These are phyloP conservation scores for Drosophila bipectinata DNA, from an alignment of 1,140 invertebrate species.

Conservation along the genomic window DNA sequence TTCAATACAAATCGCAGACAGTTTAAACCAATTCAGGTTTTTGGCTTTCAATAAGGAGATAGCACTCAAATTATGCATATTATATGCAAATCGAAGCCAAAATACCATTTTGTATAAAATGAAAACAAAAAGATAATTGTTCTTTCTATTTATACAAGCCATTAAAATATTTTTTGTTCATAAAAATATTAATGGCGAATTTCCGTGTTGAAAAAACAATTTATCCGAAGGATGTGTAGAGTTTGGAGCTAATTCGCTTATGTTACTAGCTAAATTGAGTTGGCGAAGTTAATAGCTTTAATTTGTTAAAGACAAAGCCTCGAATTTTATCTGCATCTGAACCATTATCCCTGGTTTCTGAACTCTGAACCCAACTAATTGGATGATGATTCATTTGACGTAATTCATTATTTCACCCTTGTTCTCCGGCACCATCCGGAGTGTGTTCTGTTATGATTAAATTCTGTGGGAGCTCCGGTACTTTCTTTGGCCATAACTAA, in stretches of 20 bases:
- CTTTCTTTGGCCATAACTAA: constrained; percentile 9
- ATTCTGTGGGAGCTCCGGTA: not conserved
- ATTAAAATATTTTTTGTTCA: not conserved
- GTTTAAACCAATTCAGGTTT: constrained; percentile 1
- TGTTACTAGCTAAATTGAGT: not conserved
- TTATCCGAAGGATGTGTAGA: not conserved
- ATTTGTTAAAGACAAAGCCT: not conserved
- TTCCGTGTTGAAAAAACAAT: not conserved
- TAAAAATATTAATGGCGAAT: not conserved
- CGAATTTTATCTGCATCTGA: not conserved
- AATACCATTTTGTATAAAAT: not conserved
- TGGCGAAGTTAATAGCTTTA: constrained; percentile 10
- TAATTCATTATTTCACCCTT: constrained; percentile 23
- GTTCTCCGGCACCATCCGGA: not conserved
- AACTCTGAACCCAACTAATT: constrained; percentile 19
- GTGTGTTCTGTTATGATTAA: constrained; percentile 27
- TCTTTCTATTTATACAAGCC: not conserved
- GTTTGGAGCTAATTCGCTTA: not conserved
- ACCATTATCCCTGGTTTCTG: not conserved
- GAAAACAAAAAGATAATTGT: not conserved
- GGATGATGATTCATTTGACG: constrained; percentile 38
- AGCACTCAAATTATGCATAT: not conserved
- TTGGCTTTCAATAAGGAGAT: not conserved
- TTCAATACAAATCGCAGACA: not conserved
- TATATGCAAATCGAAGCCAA: not conserved